Evolutionary conservation across 1,140 invertebrate genomes (phyloP).

Genomic region (Heliconius congener): DNA sequence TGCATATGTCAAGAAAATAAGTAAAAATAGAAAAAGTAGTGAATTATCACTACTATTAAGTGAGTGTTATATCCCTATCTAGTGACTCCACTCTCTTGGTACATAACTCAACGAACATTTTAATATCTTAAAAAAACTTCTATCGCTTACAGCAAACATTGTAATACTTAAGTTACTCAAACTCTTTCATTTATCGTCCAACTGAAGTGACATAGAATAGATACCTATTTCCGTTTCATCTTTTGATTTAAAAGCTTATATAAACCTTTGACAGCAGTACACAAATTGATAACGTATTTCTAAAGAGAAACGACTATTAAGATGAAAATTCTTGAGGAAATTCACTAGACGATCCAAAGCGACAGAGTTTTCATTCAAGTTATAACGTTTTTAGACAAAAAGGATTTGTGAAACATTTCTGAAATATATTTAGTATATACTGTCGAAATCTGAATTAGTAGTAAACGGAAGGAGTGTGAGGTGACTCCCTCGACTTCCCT

Average conservation of each 20-base stretch:
- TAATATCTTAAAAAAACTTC: too few species aligned
- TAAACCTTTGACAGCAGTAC: conserved; percentile 24
- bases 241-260: conserved; percentile 16
- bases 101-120: too few species aligned
- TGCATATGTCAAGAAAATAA: too few species aligned
- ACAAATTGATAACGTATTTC: conserved; percentile 26
- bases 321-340: conserved; percentile 19
- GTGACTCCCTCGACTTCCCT: too few species aligned
- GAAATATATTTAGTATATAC: neutral
- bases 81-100: too few species aligned
- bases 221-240: neutral
- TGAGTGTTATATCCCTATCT: too few species aligned
- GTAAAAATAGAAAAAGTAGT: too few species aligned
- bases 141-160: too few species aligned
- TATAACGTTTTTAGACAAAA: neutral
- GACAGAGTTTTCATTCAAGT: conserved; percentile 28
- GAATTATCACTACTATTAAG: too few species aligned
- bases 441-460: neutral
- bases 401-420: neutral
- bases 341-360: neutral
- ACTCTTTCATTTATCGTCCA: neutral
- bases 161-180: too few species aligned
- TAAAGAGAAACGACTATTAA: conserved; percentile 28
- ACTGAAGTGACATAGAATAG: neutral
- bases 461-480: neutral